Percentiles rank a stretch among this genome's conserved stretches.
Conservation (phyloP, 2,113 vertebrate genomes). For the Toxotes jaculatrix region DNA sequence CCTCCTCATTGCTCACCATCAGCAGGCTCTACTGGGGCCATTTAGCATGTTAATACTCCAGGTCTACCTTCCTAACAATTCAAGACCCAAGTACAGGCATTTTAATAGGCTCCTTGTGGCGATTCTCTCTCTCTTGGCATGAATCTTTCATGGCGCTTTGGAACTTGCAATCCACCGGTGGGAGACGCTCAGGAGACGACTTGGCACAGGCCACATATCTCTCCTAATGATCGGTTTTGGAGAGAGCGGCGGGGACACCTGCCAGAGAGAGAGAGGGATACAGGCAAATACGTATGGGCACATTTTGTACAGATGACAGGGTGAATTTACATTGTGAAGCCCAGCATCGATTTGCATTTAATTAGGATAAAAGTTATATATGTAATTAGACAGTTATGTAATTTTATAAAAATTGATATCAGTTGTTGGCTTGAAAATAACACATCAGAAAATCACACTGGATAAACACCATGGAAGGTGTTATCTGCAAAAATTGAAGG, state of each 20-base stretch:
- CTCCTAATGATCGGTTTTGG: conserved; percentile 72
- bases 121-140: conserved; percentile 50
- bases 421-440: background rate
- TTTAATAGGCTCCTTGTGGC: conserved; percentile 68
- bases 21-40: conserved; percentile 10
- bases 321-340: background rate
- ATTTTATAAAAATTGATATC: background rate
- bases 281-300: conserved; percentile 18
- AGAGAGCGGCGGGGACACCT: conserved; percentile 45
- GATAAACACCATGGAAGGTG: background rate
- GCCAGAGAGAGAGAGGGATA: conserved; percentile 34
- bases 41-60: conserved; percentile 50
- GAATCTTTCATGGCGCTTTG: conserved; percentile 72
- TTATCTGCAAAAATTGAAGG: background rate
- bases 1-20: conserved; percentile 16
- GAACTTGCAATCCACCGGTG: conserved; percentile 37
- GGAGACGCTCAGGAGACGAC: conserved; percentile 54
- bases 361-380: background rate
- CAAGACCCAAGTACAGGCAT: conserved; percentile 41
- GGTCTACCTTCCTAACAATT: conserved; percentile 49
- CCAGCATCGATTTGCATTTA: background rate
- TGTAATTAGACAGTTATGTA: background rate
- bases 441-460: background rate
- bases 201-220: conserved; percentile 58
- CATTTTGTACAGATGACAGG: background rate